Percentiles rank a stretch among this genome's conserved stretches.
Evolutionary conservation across 2,113 vertebrate genomes (phyloP).

Genomic region (Scortum barcoo): DNA sequence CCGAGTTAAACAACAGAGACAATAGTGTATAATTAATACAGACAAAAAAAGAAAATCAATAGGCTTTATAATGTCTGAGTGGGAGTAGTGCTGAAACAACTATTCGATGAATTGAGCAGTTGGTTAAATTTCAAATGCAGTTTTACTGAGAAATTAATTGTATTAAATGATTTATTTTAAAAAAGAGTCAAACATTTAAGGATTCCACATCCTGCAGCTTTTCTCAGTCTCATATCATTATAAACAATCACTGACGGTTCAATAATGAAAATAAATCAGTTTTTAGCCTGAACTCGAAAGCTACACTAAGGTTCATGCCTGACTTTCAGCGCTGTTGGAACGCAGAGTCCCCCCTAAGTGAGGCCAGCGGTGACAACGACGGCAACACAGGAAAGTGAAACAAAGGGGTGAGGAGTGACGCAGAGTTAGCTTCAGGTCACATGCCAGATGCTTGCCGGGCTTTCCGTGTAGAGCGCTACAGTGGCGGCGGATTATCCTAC

Average conservation of each 20-base stretch:
- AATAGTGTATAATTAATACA: too few species aligned
- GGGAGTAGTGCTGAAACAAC: neutral
- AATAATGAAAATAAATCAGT: neutral
- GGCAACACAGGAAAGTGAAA: constrained; percentile 13
- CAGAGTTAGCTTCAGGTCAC: constrained; percentile 45
- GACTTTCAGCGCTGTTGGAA: neutral
- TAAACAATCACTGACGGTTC: neutral
- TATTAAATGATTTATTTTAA: neutral
- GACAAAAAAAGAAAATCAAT: neutral
- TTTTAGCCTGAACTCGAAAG: neutral
- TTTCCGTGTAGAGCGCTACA: neutral
- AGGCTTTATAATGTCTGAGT: neutral
- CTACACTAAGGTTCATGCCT: neutral
- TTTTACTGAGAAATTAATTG: neutral
- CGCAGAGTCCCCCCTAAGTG: neutral
- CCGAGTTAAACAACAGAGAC: neutral
- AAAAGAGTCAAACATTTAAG: neutral
- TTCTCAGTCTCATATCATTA: neutral
- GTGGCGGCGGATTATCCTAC: constrained; percentile 53
- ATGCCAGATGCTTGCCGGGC: constrained; percentile 14
- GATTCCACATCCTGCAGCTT: neutral
- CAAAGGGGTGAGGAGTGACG: constrained; percentile 27
- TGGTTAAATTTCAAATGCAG: neutral
- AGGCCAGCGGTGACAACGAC: neutral
- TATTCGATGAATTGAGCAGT: neutral